Evolutionary conservation across 1,140 invertebrate genomes (phyloP).

Genomic region (Ctenoplectra terminalis): DNA sequence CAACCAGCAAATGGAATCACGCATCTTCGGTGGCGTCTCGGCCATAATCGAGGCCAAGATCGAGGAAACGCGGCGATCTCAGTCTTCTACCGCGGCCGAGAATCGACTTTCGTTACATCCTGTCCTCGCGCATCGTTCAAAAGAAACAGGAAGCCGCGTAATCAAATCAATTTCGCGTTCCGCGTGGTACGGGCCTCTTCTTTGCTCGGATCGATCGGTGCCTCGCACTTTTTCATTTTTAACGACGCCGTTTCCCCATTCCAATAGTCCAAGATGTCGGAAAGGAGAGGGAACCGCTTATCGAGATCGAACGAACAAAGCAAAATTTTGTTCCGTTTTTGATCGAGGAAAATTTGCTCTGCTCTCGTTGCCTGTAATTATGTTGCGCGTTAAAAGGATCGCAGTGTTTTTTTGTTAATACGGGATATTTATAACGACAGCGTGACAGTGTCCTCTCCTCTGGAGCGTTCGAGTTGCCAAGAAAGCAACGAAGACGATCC

Average conservation of each 20-base stretch:
- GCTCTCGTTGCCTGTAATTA: not conserved
- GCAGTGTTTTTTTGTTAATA: not conserved
- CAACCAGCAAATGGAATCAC: conserved; percentile 71
- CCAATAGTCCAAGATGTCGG: not conserved
- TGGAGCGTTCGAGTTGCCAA: too few relatives aligned
- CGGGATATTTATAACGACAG: not conserved
- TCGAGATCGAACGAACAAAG: not conserved
- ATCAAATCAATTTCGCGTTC: conserved; percentile 67
- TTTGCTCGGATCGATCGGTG: not conserved
- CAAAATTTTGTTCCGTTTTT: not conserved
- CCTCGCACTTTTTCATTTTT: not conserved
- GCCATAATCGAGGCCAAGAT: conserved; percentile 54
- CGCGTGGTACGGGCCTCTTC: not conserved
- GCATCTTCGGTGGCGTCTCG: conserved; percentile 45
- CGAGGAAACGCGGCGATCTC: conserved; percentile 20
- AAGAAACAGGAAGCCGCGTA: conserved; percentile 62
- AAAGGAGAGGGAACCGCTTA: not conserved
- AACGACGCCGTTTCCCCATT: not conserved
- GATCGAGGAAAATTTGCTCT: not conserved
- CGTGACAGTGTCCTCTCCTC: not conserved
- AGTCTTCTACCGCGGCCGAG: conserved; percentile 6
- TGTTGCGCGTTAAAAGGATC: not conserved
- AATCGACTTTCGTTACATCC: conserved; percentile 27
- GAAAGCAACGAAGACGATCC: not conserved
- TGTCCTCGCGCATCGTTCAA: conserved; percentile 49